A percentile compares a stretch with the other conserved stretches of the same genome.
These are phyloP conservation scores for Villa cingulata DNA, from an alignment of 2,888 invertebrate genomes.

Conservation along the genomic window DNA sequence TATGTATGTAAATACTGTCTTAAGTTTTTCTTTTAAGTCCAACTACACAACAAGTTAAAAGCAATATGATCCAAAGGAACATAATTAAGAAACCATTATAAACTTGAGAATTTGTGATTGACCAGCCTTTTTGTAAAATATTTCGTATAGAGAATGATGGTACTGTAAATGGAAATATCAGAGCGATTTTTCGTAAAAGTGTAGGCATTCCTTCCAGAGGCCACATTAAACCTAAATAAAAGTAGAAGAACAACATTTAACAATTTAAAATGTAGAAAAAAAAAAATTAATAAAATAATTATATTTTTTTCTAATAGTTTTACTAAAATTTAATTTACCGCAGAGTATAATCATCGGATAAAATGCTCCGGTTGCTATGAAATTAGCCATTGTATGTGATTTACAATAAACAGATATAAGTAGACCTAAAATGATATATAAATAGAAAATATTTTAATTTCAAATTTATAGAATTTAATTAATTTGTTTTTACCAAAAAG, in stretches of 20 bases:
- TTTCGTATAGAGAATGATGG: conserved; percentile 63
- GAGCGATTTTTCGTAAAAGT: conserved; percentile 45
- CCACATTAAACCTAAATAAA: conserved; percentile 45
- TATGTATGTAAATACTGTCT: conserved; percentile 21
- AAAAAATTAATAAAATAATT: too few species aligned
- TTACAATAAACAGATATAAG: conserved; percentile 66
- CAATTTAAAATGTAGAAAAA: too few species aligned
- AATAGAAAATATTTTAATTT: neutral
- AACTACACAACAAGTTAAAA: conserved; percentile 43
- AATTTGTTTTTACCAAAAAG: conserved; percentile 42
- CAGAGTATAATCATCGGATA: conserved; percentile 79
- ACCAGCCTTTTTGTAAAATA: conserved; percentile 62
- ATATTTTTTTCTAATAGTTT: too few species aligned
- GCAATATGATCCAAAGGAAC: conserved; percentile 48
- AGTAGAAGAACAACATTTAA: neutral
- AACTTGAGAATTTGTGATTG: conserved; percentile 51
- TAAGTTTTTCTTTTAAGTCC: conserved; percentile 37
- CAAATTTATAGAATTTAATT: neutral
- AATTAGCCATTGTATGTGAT: conserved; percentile 69
- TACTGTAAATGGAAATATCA: conserved; percentile 63
- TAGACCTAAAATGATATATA: conserved; percentile 42
- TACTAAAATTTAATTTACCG: conserved; percentile 50
- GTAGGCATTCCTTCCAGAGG: conserved; percentile 54
- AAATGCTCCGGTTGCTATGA: conserved; percentile 74
- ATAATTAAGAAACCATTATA: conserved; percentile 59